Conservation (phyloP, 2,797 vertebrate genomes). For the Antennarius maculatus region DNA sequence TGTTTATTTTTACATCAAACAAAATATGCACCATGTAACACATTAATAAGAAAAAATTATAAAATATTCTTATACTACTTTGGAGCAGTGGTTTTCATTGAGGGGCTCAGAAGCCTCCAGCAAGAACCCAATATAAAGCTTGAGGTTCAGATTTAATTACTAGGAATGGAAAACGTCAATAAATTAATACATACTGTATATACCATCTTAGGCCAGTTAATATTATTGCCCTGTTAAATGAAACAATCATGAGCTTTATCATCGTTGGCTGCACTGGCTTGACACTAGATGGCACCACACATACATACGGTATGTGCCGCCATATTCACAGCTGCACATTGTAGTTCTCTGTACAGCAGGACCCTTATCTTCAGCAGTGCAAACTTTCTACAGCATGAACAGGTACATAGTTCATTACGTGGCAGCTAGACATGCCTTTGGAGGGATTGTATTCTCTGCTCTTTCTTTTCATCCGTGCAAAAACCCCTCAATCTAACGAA, state of each 20-base stretch:
- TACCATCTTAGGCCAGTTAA: neutral
- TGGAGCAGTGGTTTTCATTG: too few relatives aligned
- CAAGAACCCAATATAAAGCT: too few relatives aligned
- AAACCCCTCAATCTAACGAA: neutral
- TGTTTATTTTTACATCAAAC: too few relatives aligned
- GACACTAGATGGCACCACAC: constrained; percentile 58
- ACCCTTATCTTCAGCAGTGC: neutral
- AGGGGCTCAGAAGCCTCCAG: too few relatives aligned
- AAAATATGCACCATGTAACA: too few relatives aligned
- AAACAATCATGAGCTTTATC: neutral
- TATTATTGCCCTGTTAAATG: neutral
- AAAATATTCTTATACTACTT: too few relatives aligned
- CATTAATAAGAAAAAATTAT: too few relatives aligned
- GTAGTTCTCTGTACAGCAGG: neutral
- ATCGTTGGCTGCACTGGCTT: constrained; percentile 1
- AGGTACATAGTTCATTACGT: neutral
- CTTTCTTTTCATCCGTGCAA: neutral
- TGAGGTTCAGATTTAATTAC: too few relatives aligned
- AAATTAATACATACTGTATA: too few relatives aligned
- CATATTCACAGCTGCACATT: neutral
- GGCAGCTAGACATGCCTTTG: neutral
- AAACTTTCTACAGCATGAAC: neutral
- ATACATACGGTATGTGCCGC: neutral
- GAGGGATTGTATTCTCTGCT: neutral
- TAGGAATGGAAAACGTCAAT: too few relatives aligned